Percentiles rank a stretch among this genome's conserved stretches.
phyloP scores from a whole-genome alignment of 2,797 vertebrate species.

The Saguinus oedipus region DNA sequence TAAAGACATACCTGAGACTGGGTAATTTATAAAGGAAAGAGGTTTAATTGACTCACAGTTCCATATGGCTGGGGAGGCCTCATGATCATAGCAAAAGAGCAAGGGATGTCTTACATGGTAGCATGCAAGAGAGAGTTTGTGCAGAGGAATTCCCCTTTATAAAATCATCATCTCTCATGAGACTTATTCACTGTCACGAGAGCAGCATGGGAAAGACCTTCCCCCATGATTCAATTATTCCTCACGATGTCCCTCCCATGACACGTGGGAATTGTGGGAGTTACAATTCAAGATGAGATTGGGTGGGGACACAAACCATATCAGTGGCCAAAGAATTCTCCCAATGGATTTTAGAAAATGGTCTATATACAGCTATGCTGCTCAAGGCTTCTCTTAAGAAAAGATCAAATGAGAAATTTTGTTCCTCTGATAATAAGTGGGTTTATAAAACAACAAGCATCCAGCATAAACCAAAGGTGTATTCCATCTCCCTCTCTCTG shows the following conservation, averaged over 20 bases:
- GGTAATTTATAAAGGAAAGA: neutral
- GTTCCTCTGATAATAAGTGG: constrained; percentile 66
- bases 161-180: neutral
- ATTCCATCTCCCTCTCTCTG: neutral
- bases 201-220: neutral
- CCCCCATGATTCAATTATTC: neutral
- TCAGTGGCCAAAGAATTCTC: constrained; percentile 56
- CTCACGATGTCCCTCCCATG: neutral
- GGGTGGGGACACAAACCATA: neutral
- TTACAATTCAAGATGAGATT: neutral
- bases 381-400: neutral
- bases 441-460: constrained; percentile 60
- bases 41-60: neutral
- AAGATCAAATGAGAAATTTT: constrained; percentile 49
- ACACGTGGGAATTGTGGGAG: neutral
- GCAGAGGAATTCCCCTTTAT: neutral
- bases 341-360: constrained; percentile 57
- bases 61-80: neutral
- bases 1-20: neutral
- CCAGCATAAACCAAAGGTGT: constrained; percentile 24
- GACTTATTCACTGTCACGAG: neutral
- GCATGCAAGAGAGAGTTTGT: neutral
- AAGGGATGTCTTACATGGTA: neutral
- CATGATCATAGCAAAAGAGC: neutral
- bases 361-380: neutral